Base-by-base conservation (phyloP, 2,797 vertebrate genomes). In the Coranthus polyacanthus region DNA sequence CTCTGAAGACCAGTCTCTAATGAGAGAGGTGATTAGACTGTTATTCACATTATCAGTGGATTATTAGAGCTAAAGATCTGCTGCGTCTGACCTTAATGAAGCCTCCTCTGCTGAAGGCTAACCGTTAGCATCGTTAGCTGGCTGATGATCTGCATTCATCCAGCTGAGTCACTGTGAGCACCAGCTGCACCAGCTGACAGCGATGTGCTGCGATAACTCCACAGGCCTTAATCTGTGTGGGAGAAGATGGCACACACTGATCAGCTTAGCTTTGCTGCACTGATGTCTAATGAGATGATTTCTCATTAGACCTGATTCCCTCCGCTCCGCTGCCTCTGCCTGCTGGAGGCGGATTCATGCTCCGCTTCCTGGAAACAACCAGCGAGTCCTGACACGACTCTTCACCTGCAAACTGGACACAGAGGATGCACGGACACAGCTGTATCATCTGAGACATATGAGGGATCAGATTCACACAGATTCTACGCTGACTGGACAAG, bases 261-360 rank as follows among this genome's bases (percentile, higher is more conserved):
- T 89, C 76, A 53, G 69, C 74, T 82, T 67, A 80, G 77, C 68
- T 58, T 38, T 75, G 5, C 64, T 69, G 74, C 72, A 44, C 68
- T 58, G 43, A 66, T 58, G 79, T 71, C 58, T 88, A 84, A 89
- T 83, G 81, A 89, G 78, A 85, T 72, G 55, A 88, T 85, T 87
- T 79, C 77, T 85, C 75, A 85, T 89, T 84, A 87, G 75, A 34
- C 26, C 50, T 74, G 76, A 81, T 84, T 80, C 68, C 47, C 17
- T 36, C 26, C 65, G 78, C 70, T 64, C 59, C 0, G 55, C 75
- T 70, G 50, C 65, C 45, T 44, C 8, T 21, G 41, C 68, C 54
- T 12, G 53, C 73, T 52, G 75, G 13, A 42, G 63, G 65, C 59
- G 12, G 41, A 47, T 36, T 32, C 18, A 3, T 10, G 17, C 58